Evolutionary conservation across 2,797 vertebrate genomes (phyloP), one percentile per base, ranked within the genome.

Genomic region (Cyclopterus lumpus): DNA sequence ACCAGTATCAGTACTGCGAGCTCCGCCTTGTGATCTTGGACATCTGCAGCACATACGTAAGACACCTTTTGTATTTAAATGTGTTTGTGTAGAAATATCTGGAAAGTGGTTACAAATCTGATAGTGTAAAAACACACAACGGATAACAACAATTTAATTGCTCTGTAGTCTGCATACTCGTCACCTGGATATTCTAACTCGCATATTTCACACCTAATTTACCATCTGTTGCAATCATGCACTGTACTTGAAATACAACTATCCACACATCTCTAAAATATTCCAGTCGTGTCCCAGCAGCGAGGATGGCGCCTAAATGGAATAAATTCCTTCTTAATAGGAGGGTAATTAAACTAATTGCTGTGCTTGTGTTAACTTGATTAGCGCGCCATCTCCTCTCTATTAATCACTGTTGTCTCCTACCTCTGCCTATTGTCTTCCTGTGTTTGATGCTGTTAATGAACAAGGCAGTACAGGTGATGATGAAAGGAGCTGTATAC

Each of bases 1-100:
- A 98, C 67, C 95, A 95, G 87, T 94, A 95, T 26, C 96, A 97
- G 82, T 97, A 95, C 86, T 89, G 84, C 3, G 96, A 98, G 87
- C 95, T 97, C 14, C 94, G 96, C 66, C 93, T 97, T 11, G 92
- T 96, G 85, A 89, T 96, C 65, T 91, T 96, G 93, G 97, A 97
- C 84, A 94, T 97, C 79, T 91, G 95, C 64, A 96, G 95, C 75
- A 95, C 93, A 90, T 97, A 97, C 1, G 96, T 97, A 91, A 96
- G 91, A 78, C 61, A 18, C 14, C 3, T 3, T 2, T 1, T 54
- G 8, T 28, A 26, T 59, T 51, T 51, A 16, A 49, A 3, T 24
- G 0, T 46, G 2, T 40, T 26, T 15, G n/a, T 72, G n/a, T 26
- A 15, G n/a, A 40, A 20, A 38, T 8, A 67, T 58, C 18, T 42